Conservation (phyloP, 2,113 vertebrate genomes). For the Gobiocypris rarus region DNA sequence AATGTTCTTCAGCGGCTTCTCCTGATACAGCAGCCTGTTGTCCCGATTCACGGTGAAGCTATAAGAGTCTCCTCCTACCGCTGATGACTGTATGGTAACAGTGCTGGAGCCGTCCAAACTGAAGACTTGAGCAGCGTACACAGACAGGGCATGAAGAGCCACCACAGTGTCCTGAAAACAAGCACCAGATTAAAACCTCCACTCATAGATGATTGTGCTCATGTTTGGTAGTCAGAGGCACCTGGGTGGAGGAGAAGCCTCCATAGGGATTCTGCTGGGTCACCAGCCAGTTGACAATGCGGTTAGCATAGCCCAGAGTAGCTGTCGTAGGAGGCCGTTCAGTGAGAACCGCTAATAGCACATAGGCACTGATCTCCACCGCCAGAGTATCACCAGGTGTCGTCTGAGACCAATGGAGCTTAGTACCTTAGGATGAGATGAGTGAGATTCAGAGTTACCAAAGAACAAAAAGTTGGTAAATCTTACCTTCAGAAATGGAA, state of each 20-base stretch:
- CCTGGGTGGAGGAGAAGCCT: conserved; percentile 79
- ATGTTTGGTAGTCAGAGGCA: conserved; percentile 59
- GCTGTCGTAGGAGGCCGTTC: conserved; percentile 33
- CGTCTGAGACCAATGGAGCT: conserved; percentile 51
- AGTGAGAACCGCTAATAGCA: conserved; percentile 65
- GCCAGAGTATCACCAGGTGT: conserved; percentile 54
- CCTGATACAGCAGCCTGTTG: conserved; percentile 86
- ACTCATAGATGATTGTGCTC: background rate
- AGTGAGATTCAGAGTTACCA: too few relatives aligned
- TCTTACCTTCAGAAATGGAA: conserved; percentile 52
- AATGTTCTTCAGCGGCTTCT: conserved; percentile 62
- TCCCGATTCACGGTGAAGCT: conserved; percentile 73
- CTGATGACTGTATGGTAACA: conserved; percentile 60
- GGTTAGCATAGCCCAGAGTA: conserved; percentile 67
- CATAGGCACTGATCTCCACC: conserved; percentile 69
- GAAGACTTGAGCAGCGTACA: conserved; percentile 63
- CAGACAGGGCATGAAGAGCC: conserved; percentile 68
- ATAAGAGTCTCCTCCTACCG: conserved; percentile 49
- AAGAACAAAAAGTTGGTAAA: too few relatives aligned
- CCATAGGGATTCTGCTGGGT: conserved; percentile 76
- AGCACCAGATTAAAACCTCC: background rate
- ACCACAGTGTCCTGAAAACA: conserved; percentile 72
- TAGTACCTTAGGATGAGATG: background rate
- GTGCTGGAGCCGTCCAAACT: conserved; percentile 57
- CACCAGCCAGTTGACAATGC: conserved; percentile 71